Conservation (phyloP, 1,140 invertebrate genomes). For the Colletes gigas region DNA sequence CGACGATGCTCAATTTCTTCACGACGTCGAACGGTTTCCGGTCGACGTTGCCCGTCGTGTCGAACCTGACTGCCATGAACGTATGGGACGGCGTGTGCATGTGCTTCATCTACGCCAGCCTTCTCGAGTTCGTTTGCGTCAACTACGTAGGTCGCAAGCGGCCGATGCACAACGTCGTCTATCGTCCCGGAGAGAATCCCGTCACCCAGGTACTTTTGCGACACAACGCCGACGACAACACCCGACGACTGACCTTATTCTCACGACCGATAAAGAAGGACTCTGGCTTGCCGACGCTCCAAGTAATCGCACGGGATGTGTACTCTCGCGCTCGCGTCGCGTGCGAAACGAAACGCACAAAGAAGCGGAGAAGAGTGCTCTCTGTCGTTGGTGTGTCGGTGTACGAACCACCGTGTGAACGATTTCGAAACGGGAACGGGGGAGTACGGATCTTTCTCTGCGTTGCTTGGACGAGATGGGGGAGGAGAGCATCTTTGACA, state of each 20-base stretch:
- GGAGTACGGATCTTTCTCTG: no score
- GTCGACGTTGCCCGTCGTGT: slow-evolving; percentile 94
- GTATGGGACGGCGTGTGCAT: slow-evolving; percentile 97
- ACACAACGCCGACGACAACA: slow-evolving; percentile 15
- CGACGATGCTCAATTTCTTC: slow-evolving; percentile 99
- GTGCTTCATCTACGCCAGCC: slow-evolving; percentile 97
- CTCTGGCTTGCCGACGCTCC: no score
- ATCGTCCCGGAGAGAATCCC: slow-evolving; percentile 93
- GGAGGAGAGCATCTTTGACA: not conserved
- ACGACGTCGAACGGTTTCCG: slow-evolving; percentile 95
- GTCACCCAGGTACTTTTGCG: slow-evolving; percentile 89
- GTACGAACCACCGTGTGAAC: no score
- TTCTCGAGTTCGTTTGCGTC: slow-evolving; percentile 96
- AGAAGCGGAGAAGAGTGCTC: no score
- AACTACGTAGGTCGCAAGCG: slow-evolving; percentile 96
- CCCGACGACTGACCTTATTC: not conserved
- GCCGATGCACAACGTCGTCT: slow-evolving; percentile 93
- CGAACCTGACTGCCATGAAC: slow-evolving; percentile 96
- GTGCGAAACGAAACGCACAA: no score
- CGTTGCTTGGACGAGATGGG: no score
- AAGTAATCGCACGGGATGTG: no score
- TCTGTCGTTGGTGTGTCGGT: no score
- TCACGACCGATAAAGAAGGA: no score
- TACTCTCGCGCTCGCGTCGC: no score
- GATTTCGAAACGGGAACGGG: no score